phyloP scores from a whole-genome alignment of 2,797 vertebrate species.

The Pantherophis vulpinus region DNA sequence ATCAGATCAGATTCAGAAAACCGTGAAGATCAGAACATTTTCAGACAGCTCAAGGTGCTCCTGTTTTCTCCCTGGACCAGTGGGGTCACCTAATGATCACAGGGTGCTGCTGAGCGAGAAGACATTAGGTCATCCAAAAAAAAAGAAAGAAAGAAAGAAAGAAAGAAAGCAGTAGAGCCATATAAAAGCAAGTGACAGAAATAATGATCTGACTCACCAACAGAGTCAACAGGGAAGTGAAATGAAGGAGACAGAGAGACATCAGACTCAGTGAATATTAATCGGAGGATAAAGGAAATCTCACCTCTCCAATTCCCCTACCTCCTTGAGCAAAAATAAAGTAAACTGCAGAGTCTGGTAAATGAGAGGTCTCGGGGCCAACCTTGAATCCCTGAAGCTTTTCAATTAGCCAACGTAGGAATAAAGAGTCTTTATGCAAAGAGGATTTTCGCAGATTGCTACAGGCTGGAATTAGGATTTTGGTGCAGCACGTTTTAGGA shows the following conservation, averaged over 20 bases:
- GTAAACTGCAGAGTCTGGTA: not conserved
- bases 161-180: not conserved
- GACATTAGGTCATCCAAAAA: not conserved
- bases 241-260: not conserved
- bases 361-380: not conserved
- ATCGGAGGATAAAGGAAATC: not conserved
- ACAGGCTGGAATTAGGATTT: not conserved
- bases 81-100: not conserved
- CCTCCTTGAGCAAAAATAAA: not conserved
- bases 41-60: slow-evolving; percentile 5
- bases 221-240: not conserved
- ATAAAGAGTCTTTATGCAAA: not conserved
- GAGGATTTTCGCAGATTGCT: not conserved
- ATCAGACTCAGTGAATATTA: not conserved
- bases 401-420: not conserved
- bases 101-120: not conserved
- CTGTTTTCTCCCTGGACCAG: not conserved
- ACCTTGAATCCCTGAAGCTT: not conserved
- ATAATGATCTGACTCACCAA: slow-evolving; percentile 15
- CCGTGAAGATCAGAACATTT: not conserved
- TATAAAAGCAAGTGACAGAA: not conserved
- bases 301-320: not conserved
- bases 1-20: not conserved
- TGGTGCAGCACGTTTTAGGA: not conserved
- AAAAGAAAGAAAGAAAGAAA: not conserved